These are phyloP conservation scores for Chromoteleia sp. DNA, from an alignment of 2,888 invertebrate genomes.

Conservation along the genomic window DNA sequence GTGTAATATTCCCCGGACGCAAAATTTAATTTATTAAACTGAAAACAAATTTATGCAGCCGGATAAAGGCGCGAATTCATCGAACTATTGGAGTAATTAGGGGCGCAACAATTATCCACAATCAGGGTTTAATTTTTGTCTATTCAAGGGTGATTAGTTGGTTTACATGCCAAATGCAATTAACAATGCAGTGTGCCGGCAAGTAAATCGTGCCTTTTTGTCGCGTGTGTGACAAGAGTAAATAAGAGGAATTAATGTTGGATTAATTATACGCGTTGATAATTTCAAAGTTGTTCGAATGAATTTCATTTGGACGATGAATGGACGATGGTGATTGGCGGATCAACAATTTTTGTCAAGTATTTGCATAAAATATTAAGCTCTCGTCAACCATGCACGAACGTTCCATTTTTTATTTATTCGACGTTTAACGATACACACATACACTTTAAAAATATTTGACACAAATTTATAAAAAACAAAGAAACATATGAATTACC, in stretches of 20 bases:
- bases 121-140: constrained; percentile 66
- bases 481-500: too few species aligned
- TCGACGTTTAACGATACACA: too few species aligned
- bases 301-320: constrained; percentile 20
- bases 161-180: constrained; percentile 60
- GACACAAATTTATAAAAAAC: too few species aligned
- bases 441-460: too few species aligned
- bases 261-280: constrained; percentile 46
- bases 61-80: constrained; percentile 56
- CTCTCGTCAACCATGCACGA: too few species aligned
- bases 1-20: constrained; percentile 43
- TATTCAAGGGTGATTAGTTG: constrained; percentile 62
- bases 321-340: constrained; percentile 22
- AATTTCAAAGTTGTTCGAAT: constrained; percentile 38
- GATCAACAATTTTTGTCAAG: background rate
- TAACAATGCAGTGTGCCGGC: constrained; percentile 35
- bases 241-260: constrained; percentile 52
- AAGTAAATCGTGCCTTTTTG: constrained; percentile 58
- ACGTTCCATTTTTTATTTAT: too few species aligned
- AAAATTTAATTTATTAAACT: constrained; percentile 64
- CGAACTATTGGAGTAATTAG: constrained; percentile 63
- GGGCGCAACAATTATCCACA: constrained; percentile 60
- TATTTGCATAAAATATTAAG: background rate
- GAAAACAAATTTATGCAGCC: constrained; percentile 64
- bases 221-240: constrained; percentile 43